Evolutionary conservation across 2,113 vertebrate genomes (phyloP), one percentile per base, ranked within the genome.

Genomic region (Callaeas wilsoni): DNA sequence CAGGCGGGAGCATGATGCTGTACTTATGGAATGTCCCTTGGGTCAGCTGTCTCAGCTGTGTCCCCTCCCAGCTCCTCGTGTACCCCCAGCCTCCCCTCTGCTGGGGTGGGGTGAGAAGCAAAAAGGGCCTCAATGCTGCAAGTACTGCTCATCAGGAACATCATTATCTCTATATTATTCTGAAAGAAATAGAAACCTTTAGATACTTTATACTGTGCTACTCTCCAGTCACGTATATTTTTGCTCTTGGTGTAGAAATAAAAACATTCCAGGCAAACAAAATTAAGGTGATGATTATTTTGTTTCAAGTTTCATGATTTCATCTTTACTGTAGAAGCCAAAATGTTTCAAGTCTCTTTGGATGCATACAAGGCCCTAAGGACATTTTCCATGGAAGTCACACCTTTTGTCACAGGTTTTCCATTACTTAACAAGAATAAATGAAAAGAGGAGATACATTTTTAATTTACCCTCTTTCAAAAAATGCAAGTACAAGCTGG

Each of bases 1-100:
- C 2, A 27, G 19, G 12, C 17, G 56, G n/a, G 21, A 62, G 14
- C 23, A 67, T 5, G 8, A 32, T 7, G 4, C 16, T 0, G 0
- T 26, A 23, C 12, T 5, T 37, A 9, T 35, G 25, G 46, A 14
- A 73, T 20, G 30, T 22, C 27, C 23, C 44, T 53, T 22, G 3
- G 22, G 16, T 53, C 27, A 42, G n/a, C 21, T 56, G 7, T n/a
- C 23, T 49, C 4, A 0, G 16, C 29, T 57, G 27, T 49, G 46
- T 23, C 17, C 22, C 41, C 10, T 50, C 14, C 22, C 22, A 33
- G 2, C 6, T 50, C 16, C 49, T 65, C 41, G 18, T 30, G 50
- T 7, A 49, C 4, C 17, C 27, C 20, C 68, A 84, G 26, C 6
- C 32, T 32, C 2, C 16, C 16, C 3, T 1, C 41, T 80, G 20